Evolutionary conservation across 1,140 invertebrate genomes (phyloP), one percentile per base, ranked within the genome.

Genomic region (Diachasma alloeum): DNA sequence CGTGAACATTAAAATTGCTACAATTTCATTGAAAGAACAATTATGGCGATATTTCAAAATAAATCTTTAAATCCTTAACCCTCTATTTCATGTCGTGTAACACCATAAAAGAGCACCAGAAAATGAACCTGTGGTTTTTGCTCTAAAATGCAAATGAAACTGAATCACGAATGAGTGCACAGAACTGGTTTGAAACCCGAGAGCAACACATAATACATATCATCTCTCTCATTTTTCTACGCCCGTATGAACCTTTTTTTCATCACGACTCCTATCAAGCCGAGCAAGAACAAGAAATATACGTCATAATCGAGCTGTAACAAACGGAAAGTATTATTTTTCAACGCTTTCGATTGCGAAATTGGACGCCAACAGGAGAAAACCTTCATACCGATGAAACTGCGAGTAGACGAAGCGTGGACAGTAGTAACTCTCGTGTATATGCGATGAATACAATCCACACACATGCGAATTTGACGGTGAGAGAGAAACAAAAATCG

Each of bases 331-430:
- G 66, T 68, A 68, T 37, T 68, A 68, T 70, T 69, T 76, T 53
- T 36, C 19, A 76, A 63, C 75, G 69, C 69, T 76, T 76, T 59
- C 70, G 48, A 66, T 73, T 66, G 53, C 66, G 36, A 39, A 68
- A 68, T 39, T 68, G 31, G n/a, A 68, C 36, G 31, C 26, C 36
- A 63, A 63, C 59, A 26, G 11, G 59, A 63, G 59, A 63, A 63
- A 63, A 63, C 24, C 59, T 26, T 24, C 59, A 13, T 63, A 63
- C 10, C 24, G 19, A 63, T 63, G 24, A 63, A 63, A 24, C 10
- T 13, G n/a, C 22, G 59, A 63, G 24, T 19, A 63, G 59, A 24
- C 59, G 59, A 63, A 26, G 19, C 59, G 59, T 63, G 59, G 59
- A 63, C 22, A 19, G 24, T 19, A 26, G 10, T 63, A 9, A 4